phyloP scores from a whole-genome alignment of 2,113 vertebrate genomes.

The Bubo scandiacus region DNA sequence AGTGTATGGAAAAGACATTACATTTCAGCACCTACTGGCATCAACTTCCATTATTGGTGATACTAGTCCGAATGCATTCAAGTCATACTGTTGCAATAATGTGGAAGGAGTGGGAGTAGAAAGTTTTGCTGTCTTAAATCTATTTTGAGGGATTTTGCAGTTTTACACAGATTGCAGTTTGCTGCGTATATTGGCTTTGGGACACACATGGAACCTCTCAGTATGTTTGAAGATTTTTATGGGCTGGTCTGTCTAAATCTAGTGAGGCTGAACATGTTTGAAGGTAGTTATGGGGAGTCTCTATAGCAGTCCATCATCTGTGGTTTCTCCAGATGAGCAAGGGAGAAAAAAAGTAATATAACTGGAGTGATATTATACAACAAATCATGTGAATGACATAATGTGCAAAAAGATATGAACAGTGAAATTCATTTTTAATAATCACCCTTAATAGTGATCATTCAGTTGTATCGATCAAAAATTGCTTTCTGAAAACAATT shows the following conservation, averaged over 20 bases:
- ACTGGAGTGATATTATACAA: background rate
- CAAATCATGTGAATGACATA: background rate
- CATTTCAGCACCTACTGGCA: background rate
- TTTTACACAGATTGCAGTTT: background rate
- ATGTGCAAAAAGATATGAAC: background rate
- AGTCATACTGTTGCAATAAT: background rate
- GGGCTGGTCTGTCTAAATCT: background rate
- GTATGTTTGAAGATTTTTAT: background rate
- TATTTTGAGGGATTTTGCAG: background rate
- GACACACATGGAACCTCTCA: conserved; percentile 1
- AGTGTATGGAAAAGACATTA: conserved; percentile 48
- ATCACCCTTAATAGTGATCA: background rate
- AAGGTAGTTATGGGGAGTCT: background rate
- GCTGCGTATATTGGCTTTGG: background rate
- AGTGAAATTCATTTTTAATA: conserved; percentile 6
- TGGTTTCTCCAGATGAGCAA: background rate
- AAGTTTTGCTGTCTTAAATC: background rate
- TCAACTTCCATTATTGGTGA: background rate
- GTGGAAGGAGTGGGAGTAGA: background rate
- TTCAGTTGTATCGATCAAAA: background rate
- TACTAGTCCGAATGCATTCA: background rate
- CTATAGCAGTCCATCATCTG: background rate
- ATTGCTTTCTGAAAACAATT: background rate
- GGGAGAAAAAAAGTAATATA: background rate
- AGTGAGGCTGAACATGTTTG: background rate